Conservation (phyloP, 2,113 vertebrate species). For the Pavo muticus region DNA sequence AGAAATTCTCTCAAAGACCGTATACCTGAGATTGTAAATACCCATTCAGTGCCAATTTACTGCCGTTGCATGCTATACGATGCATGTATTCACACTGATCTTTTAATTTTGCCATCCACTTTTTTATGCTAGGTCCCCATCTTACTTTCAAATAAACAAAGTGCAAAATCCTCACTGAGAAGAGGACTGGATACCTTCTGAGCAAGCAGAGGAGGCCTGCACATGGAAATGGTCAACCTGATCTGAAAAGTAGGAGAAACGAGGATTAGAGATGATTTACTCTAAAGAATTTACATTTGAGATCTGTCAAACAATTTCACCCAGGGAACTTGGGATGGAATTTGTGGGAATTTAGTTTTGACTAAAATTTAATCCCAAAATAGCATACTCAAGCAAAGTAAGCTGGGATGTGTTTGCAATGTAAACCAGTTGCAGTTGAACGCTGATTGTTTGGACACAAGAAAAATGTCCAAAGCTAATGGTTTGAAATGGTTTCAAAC, state of each 20-base stretch:
- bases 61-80: not conserved
- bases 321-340: fast-evolving
- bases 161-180: not conserved
- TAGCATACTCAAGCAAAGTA: not conserved
- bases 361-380: not conserved
- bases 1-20: not conserved
- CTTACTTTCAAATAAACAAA: not conserved
- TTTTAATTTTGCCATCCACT: not conserved
- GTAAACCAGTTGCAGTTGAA: not conserved
- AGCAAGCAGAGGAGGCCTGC: not conserved
- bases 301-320: not conserved
- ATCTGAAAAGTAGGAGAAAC: not conserved
- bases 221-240: not conserved
- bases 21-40: not conserved
- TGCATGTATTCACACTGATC: not conserved
- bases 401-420: not conserved
- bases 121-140: not conserved
- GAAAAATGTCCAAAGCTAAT: not conserved
- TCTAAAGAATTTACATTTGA: not conserved
- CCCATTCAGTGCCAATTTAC: not conserved
- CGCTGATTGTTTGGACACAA: not conserved
- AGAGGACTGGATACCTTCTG: not conserved
- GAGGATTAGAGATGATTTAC: not conserved
- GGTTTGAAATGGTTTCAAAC: too few relatives aligned
- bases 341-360: not conserved